These are phyloP conservation scores for Emydocephalus ijimae DNA, from an alignment of 2,113 vertebrate genomes.

Conservation along the genomic window DNA sequence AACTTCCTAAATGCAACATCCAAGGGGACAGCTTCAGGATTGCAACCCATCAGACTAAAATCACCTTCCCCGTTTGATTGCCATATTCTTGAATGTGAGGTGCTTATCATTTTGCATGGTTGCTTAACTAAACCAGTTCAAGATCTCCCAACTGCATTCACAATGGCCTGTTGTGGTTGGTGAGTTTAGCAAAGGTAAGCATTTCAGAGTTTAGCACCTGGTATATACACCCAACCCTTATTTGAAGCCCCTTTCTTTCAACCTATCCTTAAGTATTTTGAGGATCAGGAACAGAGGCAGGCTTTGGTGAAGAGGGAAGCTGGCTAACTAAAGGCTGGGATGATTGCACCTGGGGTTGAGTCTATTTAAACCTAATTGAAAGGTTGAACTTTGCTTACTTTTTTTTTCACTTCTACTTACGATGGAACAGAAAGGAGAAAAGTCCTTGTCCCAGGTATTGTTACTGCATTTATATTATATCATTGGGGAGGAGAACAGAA, in stretches of 20 bases:
- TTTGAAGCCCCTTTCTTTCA: not conserved
- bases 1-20: not conserved
- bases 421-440: not conserved
- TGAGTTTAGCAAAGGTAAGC: not conserved
- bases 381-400: rapidly evolving
- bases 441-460: rapidly evolving
- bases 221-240: not conserved
- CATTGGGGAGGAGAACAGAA: not conserved
- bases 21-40: not conserved
- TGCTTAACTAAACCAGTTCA: not conserved
- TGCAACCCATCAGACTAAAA: not conserved
- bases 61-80: not conserved
- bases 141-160: not conserved
- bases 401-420: rapidly evolving
- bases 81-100: not conserved
- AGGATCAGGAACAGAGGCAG: not conserved
- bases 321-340: rapidly evolving
- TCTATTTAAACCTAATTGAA: not conserved
- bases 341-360: slow-evolving; percentile 16
- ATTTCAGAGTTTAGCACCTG: not conserved
- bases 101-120: not conserved
- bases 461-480: not conserved
- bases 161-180: not conserved
- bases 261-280: not conserved
- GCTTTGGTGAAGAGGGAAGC: not conserved